A percentile compares a stretch with the other conserved stretches of the same genome.
Evolutionary conservation across 1,140 invertebrate species (phyloP).

Genomic region (Neodiprion lecontei): DNA sequence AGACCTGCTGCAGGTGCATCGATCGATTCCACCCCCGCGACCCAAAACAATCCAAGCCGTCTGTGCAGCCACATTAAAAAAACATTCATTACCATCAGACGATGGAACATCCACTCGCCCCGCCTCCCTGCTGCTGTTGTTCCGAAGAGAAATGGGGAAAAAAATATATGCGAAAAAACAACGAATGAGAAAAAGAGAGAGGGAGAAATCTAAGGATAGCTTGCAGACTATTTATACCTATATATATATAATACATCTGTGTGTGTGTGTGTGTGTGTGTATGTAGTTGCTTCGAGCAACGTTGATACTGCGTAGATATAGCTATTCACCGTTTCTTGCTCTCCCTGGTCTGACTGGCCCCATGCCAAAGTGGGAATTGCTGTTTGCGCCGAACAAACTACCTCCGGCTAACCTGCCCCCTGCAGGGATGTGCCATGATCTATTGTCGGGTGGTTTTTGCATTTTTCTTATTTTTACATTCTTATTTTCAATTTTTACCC

Average conservation of each 20-base stretch:
- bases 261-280: too few species aligned
- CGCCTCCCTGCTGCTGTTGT: neutral
- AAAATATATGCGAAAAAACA: neutral
- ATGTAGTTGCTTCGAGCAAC: too few species aligned
- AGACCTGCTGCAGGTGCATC: neutral
- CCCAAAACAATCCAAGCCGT: neutral
- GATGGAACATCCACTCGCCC: neutral
- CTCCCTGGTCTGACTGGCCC: neutral
- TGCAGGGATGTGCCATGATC: neutral
- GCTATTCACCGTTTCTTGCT: neutral
- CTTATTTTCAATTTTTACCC: neutral
- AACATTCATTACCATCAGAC: conserved; percentile 1
- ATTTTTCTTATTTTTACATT: neutral
- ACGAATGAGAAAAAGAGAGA: neutral
- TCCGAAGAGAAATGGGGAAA: neutral
- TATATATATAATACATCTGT: too few species aligned
- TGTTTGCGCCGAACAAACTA: conserved; percentile 4
- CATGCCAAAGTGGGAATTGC: conserved; percentile 4
- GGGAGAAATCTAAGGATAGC: neutral
- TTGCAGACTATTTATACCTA: too few species aligned
- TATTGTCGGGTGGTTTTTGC: neutral
- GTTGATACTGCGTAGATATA: too few species aligned
- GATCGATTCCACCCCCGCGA: neutral
- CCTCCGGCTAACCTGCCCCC: neutral
- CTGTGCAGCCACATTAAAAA: neutral